Conservation (phyloP, 1,140 invertebrate genomes). For the Choristoneura fumiferana region DNA sequence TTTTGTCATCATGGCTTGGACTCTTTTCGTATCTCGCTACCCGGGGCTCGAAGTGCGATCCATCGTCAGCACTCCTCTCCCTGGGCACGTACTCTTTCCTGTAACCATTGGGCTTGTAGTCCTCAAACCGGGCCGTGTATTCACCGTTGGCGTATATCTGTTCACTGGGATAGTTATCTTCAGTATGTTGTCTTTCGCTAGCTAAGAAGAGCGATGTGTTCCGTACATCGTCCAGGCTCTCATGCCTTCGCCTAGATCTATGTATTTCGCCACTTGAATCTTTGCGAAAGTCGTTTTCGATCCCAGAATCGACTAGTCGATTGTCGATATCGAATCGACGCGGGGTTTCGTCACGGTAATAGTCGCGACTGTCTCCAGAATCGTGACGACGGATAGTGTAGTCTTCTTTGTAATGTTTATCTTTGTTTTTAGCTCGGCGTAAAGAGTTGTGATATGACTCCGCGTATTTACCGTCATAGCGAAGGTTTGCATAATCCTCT, state of each 20-base stretch:
- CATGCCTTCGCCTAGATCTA: conserved; percentile 63
- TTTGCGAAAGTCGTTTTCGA: conserved; percentile 87
- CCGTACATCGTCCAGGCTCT: conserved; percentile 83
- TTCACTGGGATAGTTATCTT: conserved; percentile 76
- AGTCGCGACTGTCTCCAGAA: conserved; percentile 72
- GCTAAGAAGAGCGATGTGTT: conserved; percentile 82
- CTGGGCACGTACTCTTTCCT: conserved; percentile 79
- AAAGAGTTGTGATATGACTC: conserved; percentile 79
- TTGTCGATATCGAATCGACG: conserved; percentile 79
- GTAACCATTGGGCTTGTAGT: conserved; percentile 52
- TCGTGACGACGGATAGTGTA: conserved; percentile 71
- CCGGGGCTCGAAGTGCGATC: conserved; percentile 80
- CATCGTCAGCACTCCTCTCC: conserved; percentile 81
- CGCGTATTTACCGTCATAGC: conserved; percentile 61
- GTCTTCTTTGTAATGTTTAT: conserved; percentile 66
- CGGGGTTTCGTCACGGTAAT: conserved; percentile 69
- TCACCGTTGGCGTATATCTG: conserved; percentile 71
- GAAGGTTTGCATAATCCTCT: conserved; percentile 68
- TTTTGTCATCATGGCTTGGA: conserved; percentile 66
- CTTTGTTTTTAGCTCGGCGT: conserved; percentile 66
- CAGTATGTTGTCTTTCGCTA: conserved; percentile 83
- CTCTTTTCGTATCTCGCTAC: conserved; percentile 79
- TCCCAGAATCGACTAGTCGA: conserved; percentile 86
- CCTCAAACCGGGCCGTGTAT: conserved; percentile 56
- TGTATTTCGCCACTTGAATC: conserved; percentile 82